phyloP scores from a whole-genome alignment of 2,797 vertebrate species.

The Lerista edwardsae region DNA sequence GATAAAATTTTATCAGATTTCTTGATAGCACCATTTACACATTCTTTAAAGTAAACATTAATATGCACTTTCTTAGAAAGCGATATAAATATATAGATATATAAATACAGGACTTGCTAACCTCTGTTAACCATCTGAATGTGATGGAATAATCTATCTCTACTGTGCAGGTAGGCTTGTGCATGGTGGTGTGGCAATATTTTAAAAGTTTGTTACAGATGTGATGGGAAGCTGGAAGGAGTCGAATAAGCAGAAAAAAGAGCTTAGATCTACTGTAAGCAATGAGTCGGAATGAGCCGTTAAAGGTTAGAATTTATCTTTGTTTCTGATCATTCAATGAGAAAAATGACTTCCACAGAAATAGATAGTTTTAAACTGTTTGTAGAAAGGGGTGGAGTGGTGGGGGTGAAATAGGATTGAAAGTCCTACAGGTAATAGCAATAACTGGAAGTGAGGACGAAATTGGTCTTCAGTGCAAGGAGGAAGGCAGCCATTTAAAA shows the following conservation, averaged over 20 bases:
- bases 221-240: slow-evolving; percentile 88
- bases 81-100: slow-evolving; percentile 85
- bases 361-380: slow-evolving; percentile 82
- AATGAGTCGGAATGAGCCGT: slow-evolving; percentile 87
- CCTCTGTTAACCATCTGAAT: slow-evolving; percentile 89
- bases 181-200: slow-evolving; percentile 85
- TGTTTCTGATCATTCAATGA: slow-evolving; percentile 85
- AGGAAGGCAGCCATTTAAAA: slow-evolving; percentile 83
- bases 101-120: slow-evolving; percentile 84
- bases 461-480: slow-evolving; percentile 84
- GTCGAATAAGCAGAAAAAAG: slow-evolving; percentile 87
- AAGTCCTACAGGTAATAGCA: slow-evolving; percentile 81
- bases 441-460: slow-evolving; percentile 83
- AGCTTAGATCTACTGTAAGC: slow-evolving; percentile 87
- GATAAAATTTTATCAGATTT: slow-evolving; percentile 88
- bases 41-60: slow-evolving; percentile 90
- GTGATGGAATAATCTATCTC: slow-evolving; percentile 85
- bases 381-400: slow-evolving; percentile 73
- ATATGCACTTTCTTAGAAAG: slow-evolving; percentile 91
- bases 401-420: slow-evolving; percentile 79
- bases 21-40: slow-evolving; percentile 90
- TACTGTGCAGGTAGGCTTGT: slow-evolving; percentile 86
- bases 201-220: slow-evolving; percentile 87
- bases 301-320: slow-evolving; percentile 87
- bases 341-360: slow-evolving; percentile 84